A percentile compares a stretch with the other conserved stretches of the same genome.
phyloP scores from a whole-genome alignment of 2,888 invertebrate species.

The Pardosa pseudoannulata region DNA sequence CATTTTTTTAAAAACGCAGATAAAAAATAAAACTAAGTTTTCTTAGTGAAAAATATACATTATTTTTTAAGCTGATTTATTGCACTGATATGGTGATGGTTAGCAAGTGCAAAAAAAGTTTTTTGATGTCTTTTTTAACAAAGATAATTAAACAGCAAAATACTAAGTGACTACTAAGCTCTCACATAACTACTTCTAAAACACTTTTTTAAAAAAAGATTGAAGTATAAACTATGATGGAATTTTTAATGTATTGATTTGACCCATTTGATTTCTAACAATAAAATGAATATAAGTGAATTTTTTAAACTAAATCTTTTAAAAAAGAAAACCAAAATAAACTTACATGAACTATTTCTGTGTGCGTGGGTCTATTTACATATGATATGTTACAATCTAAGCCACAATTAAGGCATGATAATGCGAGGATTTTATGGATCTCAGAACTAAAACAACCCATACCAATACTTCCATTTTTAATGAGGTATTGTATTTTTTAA shows the following conservation, averaged over 20 bases:
- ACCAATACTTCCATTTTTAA: neutral
- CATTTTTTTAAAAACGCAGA: neutral
- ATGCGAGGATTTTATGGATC: constrained; percentile 1
- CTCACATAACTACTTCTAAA: neutral
- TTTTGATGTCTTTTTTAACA: neutral
- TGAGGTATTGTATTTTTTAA: neutral
- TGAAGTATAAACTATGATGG: no score
- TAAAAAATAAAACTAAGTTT: neutral
- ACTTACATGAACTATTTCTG: constrained; percentile 4
- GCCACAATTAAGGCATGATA: constrained; percentile 44
- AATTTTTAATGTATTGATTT: no score
- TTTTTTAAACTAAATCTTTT: no score
- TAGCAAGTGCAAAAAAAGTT: neutral
- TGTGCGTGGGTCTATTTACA: constrained; percentile 62
- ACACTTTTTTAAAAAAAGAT: no score
- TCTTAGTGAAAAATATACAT: neutral
- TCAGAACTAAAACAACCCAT: constrained; percentile 20
- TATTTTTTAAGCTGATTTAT: neutral
- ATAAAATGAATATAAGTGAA: neutral
- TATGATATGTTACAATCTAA: constrained; percentile 64
- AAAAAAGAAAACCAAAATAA: neutral
- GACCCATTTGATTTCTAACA: neutral
- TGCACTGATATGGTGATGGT: constrained; percentile 11
- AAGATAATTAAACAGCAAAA: neutral
- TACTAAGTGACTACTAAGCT: constrained; percentile 10